Base-by-base conservation (phyloP, 2,113 vertebrate genomes). In the Coreoperca whiteheadi region DNA sequence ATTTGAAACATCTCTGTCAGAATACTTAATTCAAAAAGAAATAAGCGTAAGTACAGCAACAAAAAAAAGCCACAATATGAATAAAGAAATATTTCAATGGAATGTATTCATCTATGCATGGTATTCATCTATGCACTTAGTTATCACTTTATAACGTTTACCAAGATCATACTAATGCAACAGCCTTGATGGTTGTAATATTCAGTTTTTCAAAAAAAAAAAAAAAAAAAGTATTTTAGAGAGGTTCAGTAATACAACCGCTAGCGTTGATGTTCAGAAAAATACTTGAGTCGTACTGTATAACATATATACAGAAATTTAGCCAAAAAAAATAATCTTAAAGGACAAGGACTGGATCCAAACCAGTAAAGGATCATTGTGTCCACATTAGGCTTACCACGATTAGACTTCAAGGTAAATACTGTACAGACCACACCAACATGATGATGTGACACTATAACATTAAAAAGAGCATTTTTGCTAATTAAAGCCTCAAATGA, bases 1-100 rank as follows among this genome's bases (percentile, higher is more conserved):
- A 70, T 79, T 18, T 73, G 51, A 76, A 77, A 75, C 43, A 51
- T 74, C 60, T 77, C 12, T 34, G 34, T 50, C 18, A 64, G 25
- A 77, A 34, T 9, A 25, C 25, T 28, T 37, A n/a, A 25, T 39
- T 37, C n/a, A 46, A 41, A 53, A 30, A n/a, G 9, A 9, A 30
- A 64, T n/a, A 34, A 48, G 12, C 32, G 39, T 14, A n/a, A 51
- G 56, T 6, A 25, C 1, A n/a, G 18, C 4, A 74, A 64, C 20
- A 48, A 46, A 68, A 75, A 59, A 76, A 57, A n/a, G 6, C 4
- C 8, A 39, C 9, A 53, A 28, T n/a, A 48, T 5, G 20, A 74
- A 1, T 9, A 14, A 59, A 21, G 32, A 6, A 28, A 64, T 8
- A 15, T 14, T 28, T 41, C 1, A 50, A 46, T 41, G 8, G 43